Base-by-base conservation (phyloP, 2,888 invertebrate genomes). In the Pollenia griseotomentosa region DNA sequence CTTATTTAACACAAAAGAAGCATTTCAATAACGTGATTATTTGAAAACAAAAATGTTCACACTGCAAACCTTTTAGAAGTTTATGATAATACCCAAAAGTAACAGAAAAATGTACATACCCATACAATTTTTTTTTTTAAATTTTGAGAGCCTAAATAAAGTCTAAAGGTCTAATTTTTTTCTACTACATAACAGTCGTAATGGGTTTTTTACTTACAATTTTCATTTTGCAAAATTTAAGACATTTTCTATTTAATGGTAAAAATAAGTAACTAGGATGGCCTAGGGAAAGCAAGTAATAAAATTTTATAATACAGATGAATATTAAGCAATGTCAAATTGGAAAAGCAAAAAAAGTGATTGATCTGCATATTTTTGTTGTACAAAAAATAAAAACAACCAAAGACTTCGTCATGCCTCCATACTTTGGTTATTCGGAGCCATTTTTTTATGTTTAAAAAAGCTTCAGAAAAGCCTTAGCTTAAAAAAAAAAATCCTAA, bases 21-120 rank as follows among this genome's bases (percentile, higher is more conserved):
- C 65, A 74, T 74, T 48, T n/a, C 68, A 53, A 59, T 23, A 82
- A 59, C n/a, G 12, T 66, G 66, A 74, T 74, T 74, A 75, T 44
- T 82, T 46, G 8, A 10, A 42, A 61, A 48, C 3, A 46, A 63
- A 63, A 33, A 33, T 33, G 0, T 79, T 61, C 11, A 14, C 33
- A 57, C 57, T 46, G 19, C 33, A 57, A 78, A 33, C n/a, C 33
- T 33, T 48, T 42, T 75, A 16, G 42, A 12, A 16, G 63, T 40
- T 74, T 61, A 61, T 61, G 14, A 19, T 51, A 9, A 19, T 77
- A 44, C 8, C 48, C 33, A 33, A 6, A 33, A 6, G 33, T 33
- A 0, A 33, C 4, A 33, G 33, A 33, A 33, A 33, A 23, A 23
- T 19, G 33, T 33, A 6, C 33, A 33, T 33, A 33, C 33, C 4